Conservation (phyloP, 2,113 vertebrate species). For the Entomyzon cyanotis region DNA sequence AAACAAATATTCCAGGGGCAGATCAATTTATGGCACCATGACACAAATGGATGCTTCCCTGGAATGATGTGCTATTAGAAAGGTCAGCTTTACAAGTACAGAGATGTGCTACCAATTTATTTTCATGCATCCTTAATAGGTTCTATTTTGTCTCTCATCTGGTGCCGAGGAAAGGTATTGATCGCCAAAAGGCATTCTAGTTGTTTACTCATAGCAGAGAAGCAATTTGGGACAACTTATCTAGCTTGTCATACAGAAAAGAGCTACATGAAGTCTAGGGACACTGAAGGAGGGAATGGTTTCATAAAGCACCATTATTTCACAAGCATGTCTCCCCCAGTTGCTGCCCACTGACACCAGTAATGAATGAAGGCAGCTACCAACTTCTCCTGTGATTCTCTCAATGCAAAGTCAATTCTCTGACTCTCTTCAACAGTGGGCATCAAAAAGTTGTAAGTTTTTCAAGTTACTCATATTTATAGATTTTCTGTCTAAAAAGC, state of each 20-base stretch:
- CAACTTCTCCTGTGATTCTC: neutral
- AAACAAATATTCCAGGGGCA: neutral
- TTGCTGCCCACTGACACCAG: neutral
- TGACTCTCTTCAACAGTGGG: neutral
- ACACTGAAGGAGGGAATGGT: neutral
- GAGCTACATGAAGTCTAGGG: neutral
- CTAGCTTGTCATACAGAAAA: neutral
- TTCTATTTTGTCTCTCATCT: neutral
- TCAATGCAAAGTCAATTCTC: neutral
- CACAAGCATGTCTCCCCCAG: neutral
- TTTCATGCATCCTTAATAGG: neutral
- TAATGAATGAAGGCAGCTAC: neutral
- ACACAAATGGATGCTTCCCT: neutral
- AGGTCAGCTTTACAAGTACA: neutral
- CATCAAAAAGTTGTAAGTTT: neutral
- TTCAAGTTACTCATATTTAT: constrained; percentile 21
- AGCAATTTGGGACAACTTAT: neutral
- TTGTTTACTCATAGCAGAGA: neutral
- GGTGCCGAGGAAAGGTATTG: neutral
- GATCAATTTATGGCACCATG: neutral
- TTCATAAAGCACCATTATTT: constrained; percentile 12
- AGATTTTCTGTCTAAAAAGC: constrained; percentile 10
- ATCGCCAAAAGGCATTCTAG: neutral
- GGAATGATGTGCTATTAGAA: neutral
- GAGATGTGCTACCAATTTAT: neutral